Evolutionary conservation across 2,797 vertebrate genomes (phyloP), one percentile per base, ranked within the genome.

Genomic region (Pseudopleuronectes americanus): DNA sequence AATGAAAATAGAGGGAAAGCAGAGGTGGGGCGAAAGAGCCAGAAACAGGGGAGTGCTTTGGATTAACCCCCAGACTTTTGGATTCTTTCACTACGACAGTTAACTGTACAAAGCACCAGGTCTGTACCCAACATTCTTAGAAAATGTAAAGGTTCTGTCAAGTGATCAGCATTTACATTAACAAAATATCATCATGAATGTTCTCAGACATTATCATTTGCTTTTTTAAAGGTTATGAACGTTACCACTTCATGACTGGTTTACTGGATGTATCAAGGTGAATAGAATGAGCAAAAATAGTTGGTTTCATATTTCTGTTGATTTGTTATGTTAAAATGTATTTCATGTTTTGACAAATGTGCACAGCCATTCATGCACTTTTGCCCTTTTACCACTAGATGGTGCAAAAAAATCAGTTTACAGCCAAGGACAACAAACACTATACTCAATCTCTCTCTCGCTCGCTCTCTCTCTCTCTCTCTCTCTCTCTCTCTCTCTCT

Each of bases 1-100:
- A 52, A 68, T 76, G 74, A 80, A 75, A 81, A 79, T 63, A 60
- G 57, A 77, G 45, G 33, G 24, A 24, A 57, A 48, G 51, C 9
- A 26, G 61, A 38, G 48, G 45, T 19, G 12, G 28, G 12, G 55
- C 4, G 33, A 17, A 23, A 21, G 36, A 54, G 41, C 22, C 61
- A 26, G 45, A 63, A 16, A 56, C 36, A 47, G 58, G 28, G 14
- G 0, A 47, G 41, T 9, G 49, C 23, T 51, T 36, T 14, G 48
- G 22, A 60, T 52, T 14, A 57, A 65, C 51, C 41, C 6, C 53
- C 8, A 51, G 45, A 61, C 55, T n/a, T 47, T 41, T 61, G 14
- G 5, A 10, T 12, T 43, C n/a, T 47, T 23, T 19, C 10, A 65
- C 53, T 47, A 6, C n/a, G 6, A 24, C 23, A 53, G 62, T 4